Conservation (phyloP, 2,113 vertebrate species). For the Podilymbus podiceps region DNA sequence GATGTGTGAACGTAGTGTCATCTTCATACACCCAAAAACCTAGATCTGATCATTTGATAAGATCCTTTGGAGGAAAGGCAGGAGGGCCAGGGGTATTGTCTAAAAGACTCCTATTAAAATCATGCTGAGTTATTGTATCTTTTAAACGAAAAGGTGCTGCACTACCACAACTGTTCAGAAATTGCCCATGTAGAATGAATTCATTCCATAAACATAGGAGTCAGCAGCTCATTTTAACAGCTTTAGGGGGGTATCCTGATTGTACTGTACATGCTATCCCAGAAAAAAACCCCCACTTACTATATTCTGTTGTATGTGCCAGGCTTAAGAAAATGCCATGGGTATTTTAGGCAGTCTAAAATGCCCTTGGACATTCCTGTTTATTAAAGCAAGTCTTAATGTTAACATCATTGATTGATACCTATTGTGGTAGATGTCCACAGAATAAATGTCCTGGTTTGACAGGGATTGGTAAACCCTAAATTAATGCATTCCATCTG, state of each 20-base stretch:
- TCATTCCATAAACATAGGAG: neutral
- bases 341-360: neutral
- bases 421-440: neutral
- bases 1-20: neutral
- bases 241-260: neutral
- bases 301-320: neutral
- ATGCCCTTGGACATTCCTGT: neutral
- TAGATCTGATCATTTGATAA: neutral
- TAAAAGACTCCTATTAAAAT: neutral
- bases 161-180: neutral
- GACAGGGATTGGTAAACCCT: neutral
- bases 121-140: neutral
- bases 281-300: neutral
- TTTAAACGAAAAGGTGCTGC: neutral
- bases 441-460: neutral
- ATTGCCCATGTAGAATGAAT: neutral
- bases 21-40: neutral
- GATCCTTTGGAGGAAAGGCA: neutral
- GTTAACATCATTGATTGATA: neutral
- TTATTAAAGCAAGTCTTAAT: neutral
- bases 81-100: neutral
- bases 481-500: neutral
- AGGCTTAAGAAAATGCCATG: neutral
- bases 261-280: neutral
- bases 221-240: constrained; percentile 13